Evolutionary conservation across 1,140 invertebrate species (phyloP), one percentile per base, ranked within the genome.

Genomic region (Phenacoccus solenopsis): DNA sequence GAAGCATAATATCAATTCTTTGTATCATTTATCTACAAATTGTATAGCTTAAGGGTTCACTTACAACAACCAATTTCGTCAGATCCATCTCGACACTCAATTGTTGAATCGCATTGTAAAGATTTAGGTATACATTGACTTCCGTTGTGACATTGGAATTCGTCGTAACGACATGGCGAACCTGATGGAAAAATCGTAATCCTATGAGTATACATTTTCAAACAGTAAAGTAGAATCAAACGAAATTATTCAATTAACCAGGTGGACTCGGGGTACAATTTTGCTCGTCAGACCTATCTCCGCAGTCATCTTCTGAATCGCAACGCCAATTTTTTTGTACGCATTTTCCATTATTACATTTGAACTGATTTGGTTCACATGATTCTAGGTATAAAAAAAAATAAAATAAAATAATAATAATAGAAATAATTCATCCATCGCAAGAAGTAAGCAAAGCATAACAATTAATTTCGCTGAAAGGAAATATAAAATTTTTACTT

Each of bases 281-380:
- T 64, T 80, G 77, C 78, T 92, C 90, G 75, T 93, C 92, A 1
- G 89, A 91, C n/a, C 86, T 85, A 78, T 98, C 96, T 0, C 86
- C 88, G 77, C 97, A 98, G 79, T 98, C 96, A 76, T 93, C 86
- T 72, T 97, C 93, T 3, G 85, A 85, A 78, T 91, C 96, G 78
- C 97, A 99, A 24, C 87, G 79, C 94, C 95, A 98, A 5, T 90
- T 86, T 76, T 96, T 96, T 21, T 90, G 84, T 4, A 98, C 85
- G 78, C 97, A 99, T 72, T 89, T 87, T 67, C 87, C 87, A 77
- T 95, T 97, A 49, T 80, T 80, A 78, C 95, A 98, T 69, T 88
- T 84, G 79, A 90, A 96, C 79, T 98, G 89, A 77, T 98, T 97
- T 0, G 96, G 95, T 78, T 98, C 90, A 78, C 94, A 98, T 13